Percentiles rank a stretch among this genome's conserved stretches.
phyloP scores from a whole-genome alignment of 2,113 vertebrate species.

The Pseudois nayaur region DNA sequence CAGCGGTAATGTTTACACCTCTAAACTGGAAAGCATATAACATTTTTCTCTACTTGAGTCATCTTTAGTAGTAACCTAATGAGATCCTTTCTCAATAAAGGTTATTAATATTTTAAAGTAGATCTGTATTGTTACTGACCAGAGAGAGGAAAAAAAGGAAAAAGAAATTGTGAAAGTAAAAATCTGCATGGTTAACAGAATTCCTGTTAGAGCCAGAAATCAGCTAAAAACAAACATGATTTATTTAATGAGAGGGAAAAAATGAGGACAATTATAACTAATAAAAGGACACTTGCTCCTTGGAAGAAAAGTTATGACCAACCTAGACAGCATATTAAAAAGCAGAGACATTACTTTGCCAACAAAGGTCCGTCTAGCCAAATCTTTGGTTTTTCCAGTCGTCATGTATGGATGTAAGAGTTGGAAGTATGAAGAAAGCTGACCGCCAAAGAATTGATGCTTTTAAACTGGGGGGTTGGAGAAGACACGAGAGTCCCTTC shows the following conservation, averaged over 20 bases:
- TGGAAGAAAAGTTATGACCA: background rate
- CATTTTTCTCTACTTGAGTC: background rate
- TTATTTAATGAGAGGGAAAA: background rate
- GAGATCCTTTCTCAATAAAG: background rate
- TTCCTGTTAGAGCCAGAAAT: background rate
- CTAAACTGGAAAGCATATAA: background rate
- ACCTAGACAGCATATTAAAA: background rate
- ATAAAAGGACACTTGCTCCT: background rate
- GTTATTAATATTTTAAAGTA: slow-evolving; percentile 23
- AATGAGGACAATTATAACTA: background rate
- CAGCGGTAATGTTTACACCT: background rate
- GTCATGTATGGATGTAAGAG: background rate
- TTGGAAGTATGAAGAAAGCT: background rate
- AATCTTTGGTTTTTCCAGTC: background rate
- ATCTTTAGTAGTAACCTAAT: background rate
- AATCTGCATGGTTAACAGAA: slow-evolving; percentile 7
- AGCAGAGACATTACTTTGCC: background rate
- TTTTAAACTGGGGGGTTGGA: background rate
- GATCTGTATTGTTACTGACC: background rate
- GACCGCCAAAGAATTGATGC: background rate
- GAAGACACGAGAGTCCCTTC: background rate
- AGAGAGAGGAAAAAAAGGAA: background rate
- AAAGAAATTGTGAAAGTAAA: background rate
- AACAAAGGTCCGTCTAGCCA: background rate
- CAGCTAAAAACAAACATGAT: background rate